Conservation (phyloP, 1,140 invertebrate genomes). For the Heliconius congener region DNA sequence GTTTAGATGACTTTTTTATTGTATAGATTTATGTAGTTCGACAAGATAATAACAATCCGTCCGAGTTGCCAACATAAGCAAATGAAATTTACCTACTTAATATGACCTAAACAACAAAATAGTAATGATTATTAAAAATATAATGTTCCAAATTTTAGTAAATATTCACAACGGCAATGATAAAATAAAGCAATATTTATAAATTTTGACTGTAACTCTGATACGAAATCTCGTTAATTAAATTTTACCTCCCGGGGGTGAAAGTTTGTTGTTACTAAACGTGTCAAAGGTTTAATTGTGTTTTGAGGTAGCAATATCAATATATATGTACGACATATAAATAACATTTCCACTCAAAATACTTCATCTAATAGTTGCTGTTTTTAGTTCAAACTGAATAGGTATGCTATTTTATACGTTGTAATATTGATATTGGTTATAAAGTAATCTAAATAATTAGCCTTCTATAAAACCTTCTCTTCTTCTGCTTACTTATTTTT, state of each 20-base stretch:
- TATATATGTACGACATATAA: neutral
- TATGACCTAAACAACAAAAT: neutral
- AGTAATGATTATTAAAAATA: neutral
- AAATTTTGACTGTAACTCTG: constrained; percentile 27
- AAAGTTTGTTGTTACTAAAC: constrained; percentile 38
- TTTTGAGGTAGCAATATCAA: constrained; percentile 23
- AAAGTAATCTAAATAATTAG: too few relatives aligned
- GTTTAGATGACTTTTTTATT: too few relatives aligned
- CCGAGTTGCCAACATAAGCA: too few relatives aligned
- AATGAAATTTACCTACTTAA: too few relatives aligned
- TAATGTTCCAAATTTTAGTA: neutral
- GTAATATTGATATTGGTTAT: too few relatives aligned
- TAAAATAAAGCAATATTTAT: constrained; percentile 30
- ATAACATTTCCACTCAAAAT: neutral
- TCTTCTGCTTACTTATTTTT: too few relatives aligned
- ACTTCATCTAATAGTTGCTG: too few relatives aligned
- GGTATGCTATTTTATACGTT: too few relatives aligned
- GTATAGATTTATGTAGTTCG: too few relatives aligned
- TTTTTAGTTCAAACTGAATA: too few relatives aligned
- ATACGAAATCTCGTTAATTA: constrained; percentile 37
- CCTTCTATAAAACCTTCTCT: too few relatives aligned
- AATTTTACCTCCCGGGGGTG: constrained; percentile 33
- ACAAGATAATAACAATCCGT: neutral
- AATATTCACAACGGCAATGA: neutral
- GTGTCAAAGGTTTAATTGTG: constrained; percentile 41